Conservation (phyloP, 1,140 invertebrate species). For the Papilio aristodemus region DNA sequence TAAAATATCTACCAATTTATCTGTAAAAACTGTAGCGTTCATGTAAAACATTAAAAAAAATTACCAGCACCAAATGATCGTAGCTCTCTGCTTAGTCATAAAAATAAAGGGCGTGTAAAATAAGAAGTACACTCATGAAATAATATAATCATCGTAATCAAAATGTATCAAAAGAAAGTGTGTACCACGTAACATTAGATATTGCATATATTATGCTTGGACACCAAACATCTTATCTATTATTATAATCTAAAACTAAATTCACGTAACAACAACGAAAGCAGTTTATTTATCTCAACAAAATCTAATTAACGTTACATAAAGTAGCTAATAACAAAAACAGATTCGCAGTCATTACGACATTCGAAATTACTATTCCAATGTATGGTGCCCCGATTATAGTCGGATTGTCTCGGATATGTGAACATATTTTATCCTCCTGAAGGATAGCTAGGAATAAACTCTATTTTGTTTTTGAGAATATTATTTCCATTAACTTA, state of each 20-base stretch:
- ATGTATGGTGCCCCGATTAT: neutral
- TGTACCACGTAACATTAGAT: neutral
- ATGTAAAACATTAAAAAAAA: no score
- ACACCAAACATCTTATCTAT: slow-evolving; percentile 16
- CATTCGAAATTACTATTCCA: slow-evolving; percentile 6
- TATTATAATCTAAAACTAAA: slow-evolving; percentile 17
- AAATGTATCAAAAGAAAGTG: neutral
- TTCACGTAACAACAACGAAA: slow-evolving; percentile 1
- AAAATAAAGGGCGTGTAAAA: no score
- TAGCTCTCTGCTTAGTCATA: neutral
- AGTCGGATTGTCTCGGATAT: neutral
- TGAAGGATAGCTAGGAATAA: no score
- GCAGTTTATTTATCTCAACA: slow-evolving; percentile 10
- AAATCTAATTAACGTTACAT: slow-evolving; percentile 20
- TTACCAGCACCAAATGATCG: slow-evolving; percentile 5
- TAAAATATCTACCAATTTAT: neutral
- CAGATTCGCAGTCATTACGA: neutral
- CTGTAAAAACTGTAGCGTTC: neutral
- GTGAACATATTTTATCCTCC: no score
- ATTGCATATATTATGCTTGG: neutral
- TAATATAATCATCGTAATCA: no score
- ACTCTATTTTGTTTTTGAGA: no score
- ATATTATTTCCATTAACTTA: no score
- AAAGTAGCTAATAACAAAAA: slow-evolving; percentile 13
- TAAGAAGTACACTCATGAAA: no score